These are phyloP conservation scores for Dysidea cf. avara DNA, from an alignment of 37 sponge, comb jelly and placozoan species.

Conservation along the genomic window DNA sequence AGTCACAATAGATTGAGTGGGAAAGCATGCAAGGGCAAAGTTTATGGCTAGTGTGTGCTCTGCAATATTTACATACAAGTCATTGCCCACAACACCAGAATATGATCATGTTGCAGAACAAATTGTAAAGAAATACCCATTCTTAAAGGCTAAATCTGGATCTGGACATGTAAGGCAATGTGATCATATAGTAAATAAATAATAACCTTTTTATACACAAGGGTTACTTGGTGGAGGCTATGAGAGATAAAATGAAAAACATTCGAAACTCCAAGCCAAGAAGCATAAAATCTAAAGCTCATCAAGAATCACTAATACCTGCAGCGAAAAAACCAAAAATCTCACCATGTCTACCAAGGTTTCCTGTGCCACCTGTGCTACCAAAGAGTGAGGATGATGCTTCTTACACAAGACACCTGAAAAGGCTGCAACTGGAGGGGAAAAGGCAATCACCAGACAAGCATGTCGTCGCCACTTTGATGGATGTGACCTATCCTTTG, in stretches of 20 bases:
- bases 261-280: not conserved
- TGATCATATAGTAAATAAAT: not conserved
- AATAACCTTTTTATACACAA: not conserved
- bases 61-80: slow-evolving; percentile 15
- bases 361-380: too few relatives aligned
- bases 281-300: too few relatives aligned
- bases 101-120: slow-evolving; percentile 15
- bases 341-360: too few relatives aligned
- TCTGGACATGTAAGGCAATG: slow-evolving; percentile 24
- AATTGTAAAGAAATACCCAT: slow-evolving; percentile 18
- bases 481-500: too few relatives aligned
- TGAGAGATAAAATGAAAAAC: slow-evolving; percentile 10
- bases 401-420: too few relatives aligned
- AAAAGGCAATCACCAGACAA: too few relatives aligned
- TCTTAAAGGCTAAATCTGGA: slow-evolving; percentile 12
- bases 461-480: too few relatives aligned
- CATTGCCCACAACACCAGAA: slow-evolving; percentile 29
- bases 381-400: too few relatives aligned
- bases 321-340: too few relatives aligned
- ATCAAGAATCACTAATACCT: too few relatives aligned
- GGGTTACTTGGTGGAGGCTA: not conserved
- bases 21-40: slow-evolving; percentile 3
- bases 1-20: not conserved
- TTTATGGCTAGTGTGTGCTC: slow-evolving; percentile 10
- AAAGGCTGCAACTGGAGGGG: too few relatives aligned